Percentiles rank a stretch among this genome's conserved stretches.
Evolutionary conservation across 2,888 invertebrate species (phyloP).

Genomic region (Lasioglossum vierecki): DNA sequence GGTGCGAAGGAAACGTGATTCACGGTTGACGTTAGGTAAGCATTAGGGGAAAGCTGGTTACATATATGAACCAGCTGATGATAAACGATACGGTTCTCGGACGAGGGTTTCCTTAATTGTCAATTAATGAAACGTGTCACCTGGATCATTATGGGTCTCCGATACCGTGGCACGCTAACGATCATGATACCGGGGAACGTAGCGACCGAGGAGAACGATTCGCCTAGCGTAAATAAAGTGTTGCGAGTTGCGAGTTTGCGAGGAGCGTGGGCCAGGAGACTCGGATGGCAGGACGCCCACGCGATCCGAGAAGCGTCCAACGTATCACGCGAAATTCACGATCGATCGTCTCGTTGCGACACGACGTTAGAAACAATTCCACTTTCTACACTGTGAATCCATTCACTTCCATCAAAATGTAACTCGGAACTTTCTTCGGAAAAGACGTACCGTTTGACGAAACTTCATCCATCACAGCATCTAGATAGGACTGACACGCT

Average conservation of each 20-base stretch:
- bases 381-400: slow-evolving; percentile 6
- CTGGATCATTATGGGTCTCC: not conserved
- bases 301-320: slow-evolving; percentile 62
- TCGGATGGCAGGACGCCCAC: slow-evolving; percentile 80
- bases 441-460: slow-evolving; percentile 78
- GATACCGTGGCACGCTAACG: not conserved
- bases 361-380: not conserved
- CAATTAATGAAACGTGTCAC: slow-evolving; percentile 10
- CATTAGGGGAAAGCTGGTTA: slow-evolving; percentile 23
- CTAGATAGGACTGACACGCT: slow-evolving; percentile 73
- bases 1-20: slow-evolving; percentile 67
- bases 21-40: slow-evolving; percentile 67
- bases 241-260: slow-evolving; percentile 30
- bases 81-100: slow-evolving; percentile 18
- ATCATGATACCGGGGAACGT: slow-evolving; percentile 22
- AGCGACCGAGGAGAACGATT: slow-evolving; percentile 34
- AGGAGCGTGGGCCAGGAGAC: slow-evolving; percentile 70
- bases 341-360: slow-evolving; percentile 10
- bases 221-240: slow-evolving; percentile 65
- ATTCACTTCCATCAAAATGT: slow-evolving; percentile 13
- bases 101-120: slow-evolving; percentile 12
- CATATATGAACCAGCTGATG: slow-evolving; percentile 63
- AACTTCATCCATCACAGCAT: slow-evolving; percentile 81
- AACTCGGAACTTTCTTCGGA: slow-evolving; percentile 33
- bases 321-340: slow-evolving; percentile 43